These are phyloP conservation scores for Capromys pilorides DNA, from an alignment of 2,797 vertebrate species.

Conservation along the genomic window DNA sequence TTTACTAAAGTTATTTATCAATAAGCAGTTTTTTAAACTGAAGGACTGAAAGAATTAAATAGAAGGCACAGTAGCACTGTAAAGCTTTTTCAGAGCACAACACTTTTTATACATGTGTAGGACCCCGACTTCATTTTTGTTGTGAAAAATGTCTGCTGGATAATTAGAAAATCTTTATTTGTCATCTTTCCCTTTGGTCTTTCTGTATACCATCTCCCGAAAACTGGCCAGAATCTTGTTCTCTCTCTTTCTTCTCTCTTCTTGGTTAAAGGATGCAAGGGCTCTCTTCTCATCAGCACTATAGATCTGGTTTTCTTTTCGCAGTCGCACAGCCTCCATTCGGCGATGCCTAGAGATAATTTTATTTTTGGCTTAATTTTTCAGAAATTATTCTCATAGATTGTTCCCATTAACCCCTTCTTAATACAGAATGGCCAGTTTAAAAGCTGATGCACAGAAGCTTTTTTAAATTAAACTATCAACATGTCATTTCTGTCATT, in stretches of 20 bases:
- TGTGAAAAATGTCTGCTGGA: neutral
- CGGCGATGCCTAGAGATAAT: constrained; percentile 91
- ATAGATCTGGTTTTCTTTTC: constrained; percentile 99
- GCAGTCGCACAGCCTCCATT: constrained; percentile 99
- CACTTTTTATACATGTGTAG: constrained; percentile 46
- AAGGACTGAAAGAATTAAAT: constrained; percentile 68
- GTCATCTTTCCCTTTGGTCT: constrained; percentile 90
- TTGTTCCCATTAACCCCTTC: constrained; percentile 51
- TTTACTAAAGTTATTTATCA: constrained; percentile 48
- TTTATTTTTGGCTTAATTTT: constrained; percentile 58
- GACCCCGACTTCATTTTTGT: constrained; percentile 53
- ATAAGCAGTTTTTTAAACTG: constrained; percentile 35
- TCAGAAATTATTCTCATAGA: constrained; percentile 55
- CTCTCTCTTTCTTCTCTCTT: constrained; percentile 96
- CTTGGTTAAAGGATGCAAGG: constrained; percentile 97
- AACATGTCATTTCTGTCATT: constrained; percentile 36
- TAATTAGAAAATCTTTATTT: constrained; percentile 79
- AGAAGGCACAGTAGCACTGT: constrained; percentile 77
- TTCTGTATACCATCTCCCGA: constrained; percentile 94
- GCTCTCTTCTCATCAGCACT: constrained; percentile 98
- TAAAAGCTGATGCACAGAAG: constrained; percentile 48
- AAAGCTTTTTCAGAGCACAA: constrained; percentile 62
- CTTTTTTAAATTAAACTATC: constrained; percentile 49
- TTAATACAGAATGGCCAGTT: constrained; percentile 49
- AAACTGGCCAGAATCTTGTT: constrained; percentile 98